Evolutionary conservation across 2,888 invertebrate species (phyloP).

Genomic region (Agonopterix alstromeriana): DNA sequence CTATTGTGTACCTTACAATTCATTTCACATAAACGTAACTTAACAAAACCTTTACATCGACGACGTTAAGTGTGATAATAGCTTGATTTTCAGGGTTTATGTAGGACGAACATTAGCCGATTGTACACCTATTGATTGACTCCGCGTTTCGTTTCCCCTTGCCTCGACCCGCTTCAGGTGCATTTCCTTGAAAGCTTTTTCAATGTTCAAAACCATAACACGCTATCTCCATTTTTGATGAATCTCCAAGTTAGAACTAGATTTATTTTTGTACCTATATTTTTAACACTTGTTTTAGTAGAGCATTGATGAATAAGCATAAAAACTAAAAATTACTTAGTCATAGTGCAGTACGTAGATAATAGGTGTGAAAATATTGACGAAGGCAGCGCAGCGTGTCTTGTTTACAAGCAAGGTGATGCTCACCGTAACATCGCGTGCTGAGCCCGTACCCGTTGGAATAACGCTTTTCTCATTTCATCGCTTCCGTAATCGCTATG

Average conservation of each 20-base stretch:
- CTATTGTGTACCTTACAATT: constrained; percentile 34
- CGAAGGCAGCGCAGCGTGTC: constrained; percentile 14
- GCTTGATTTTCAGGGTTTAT: too few relatives aligned
- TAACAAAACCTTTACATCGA: background rate
- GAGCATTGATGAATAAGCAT: too few relatives aligned
- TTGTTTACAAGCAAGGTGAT: constrained; percentile 47
- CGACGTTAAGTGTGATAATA: too few relatives aligned
- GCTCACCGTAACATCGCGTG: constrained; percentile 55
- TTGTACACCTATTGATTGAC: constrained; percentile 54
- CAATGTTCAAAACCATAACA: too few relatives aligned
- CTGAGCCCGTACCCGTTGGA: constrained; percentile 21
- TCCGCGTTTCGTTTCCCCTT: constrained; percentile 17
- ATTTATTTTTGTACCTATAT: too few relatives aligned
- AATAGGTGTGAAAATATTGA: constrained; percentile 27
- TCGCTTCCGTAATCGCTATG: constrained; percentile 17
- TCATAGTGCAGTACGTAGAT: background rate
- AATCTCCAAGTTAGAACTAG: too few relatives aligned
- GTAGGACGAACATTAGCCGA: background rate
- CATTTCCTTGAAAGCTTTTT: constrained; percentile 38
- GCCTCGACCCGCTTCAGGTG: constrained; percentile 25
- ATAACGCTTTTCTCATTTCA: constrained; percentile 42
- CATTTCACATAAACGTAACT: constrained; percentile 1
- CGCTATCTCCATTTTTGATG: too few relatives aligned
- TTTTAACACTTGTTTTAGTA: too few relatives aligned
- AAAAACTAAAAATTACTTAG: background rate